Percentiles rank a stretch among this genome's conserved stretches.
Evolutionary conservation across 2,113 vertebrate genomes (phyloP).

Genomic region (Dendropsophus ebraccatus): DNA sequence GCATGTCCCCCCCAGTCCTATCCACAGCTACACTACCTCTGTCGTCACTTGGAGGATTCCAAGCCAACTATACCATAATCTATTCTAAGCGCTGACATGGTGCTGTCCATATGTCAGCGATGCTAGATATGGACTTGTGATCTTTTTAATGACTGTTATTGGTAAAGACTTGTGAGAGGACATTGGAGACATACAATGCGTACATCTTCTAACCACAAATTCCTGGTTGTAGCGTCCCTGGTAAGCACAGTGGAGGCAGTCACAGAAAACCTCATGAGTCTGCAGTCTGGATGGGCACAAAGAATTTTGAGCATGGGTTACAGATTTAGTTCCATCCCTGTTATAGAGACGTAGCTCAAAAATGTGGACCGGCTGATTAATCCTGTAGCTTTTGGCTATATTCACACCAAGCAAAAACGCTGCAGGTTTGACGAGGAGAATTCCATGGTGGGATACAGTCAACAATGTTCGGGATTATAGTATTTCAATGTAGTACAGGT

Average conservation of each 20-base stretch:
- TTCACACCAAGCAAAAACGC: too few species aligned
- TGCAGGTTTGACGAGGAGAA: too few species aligned
- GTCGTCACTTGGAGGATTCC: slow-evolving; percentile 65
- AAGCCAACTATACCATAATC: slow-evolving; percentile 62
- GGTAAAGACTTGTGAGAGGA: slow-evolving; percentile 64
- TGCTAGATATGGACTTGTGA: slow-evolving; percentile 65
- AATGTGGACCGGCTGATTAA: too few species aligned
- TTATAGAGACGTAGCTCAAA: background rate
- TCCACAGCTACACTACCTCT: slow-evolving; percentile 66
- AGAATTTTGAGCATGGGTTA: background rate
- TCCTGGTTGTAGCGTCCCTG: background rate
- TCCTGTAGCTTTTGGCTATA: too few species aligned
- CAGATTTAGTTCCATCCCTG: background rate
- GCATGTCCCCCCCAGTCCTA: slow-evolving; percentile 60
- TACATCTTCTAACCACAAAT: slow-evolving; percentile 45
- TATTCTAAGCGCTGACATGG: slow-evolving; percentile 66
- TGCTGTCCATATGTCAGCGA: slow-evolving; percentile 67
- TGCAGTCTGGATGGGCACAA: background rate
- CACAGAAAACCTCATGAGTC: background rate
- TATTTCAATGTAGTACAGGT: too few species aligned
- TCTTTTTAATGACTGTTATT: slow-evolving; percentile 70
- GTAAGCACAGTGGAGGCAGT: background rate
- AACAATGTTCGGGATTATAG: too few species aligned
- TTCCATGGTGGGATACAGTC: too few species aligned
- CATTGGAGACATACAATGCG: slow-evolving; percentile 64